Percentiles rank a stretch among this genome's conserved stretches.
Conservation (phyloP, 2,888 invertebrate species). For the Ganaspis brasiliensis region DNA sequence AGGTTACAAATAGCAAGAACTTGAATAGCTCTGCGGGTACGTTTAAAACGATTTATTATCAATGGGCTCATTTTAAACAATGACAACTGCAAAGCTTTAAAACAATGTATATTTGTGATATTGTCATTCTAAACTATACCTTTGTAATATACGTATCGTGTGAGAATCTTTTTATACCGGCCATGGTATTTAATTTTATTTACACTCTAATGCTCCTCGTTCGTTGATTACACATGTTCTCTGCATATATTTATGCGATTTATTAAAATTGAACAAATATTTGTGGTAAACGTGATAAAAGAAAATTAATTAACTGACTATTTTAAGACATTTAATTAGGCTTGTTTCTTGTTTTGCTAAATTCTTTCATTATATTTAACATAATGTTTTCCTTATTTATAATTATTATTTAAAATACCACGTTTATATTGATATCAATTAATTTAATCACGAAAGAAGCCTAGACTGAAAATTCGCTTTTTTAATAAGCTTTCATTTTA, state of each 20-base stretch:
- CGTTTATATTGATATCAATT: background rate
- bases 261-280: background rate
- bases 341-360: too few species aligned
- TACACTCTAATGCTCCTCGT: background rate
- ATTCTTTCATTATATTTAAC: background rate
- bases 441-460: background rate
- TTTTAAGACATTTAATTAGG: slow-evolving; percentile 9
- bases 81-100: slow-evolving; percentile 32
- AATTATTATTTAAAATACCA: background rate
- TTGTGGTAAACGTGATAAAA: background rate
- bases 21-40: background rate
- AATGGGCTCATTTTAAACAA: slow-evolving; percentile 27
- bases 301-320: background rate
- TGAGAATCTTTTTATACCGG: slow-evolving; percentile 23
- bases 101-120: slow-evolving; percentile 60
- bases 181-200: slow-evolving; percentile 34
- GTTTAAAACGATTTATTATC: slow-evolving; percentile 24
- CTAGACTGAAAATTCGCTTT: slow-evolving; percentile 26
- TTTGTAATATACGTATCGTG: slow-evolving; percentile 39
- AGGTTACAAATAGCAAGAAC: background rate
- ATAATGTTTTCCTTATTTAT: slow-evolving; percentile 13
- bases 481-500: background rate
- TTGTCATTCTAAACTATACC: slow-evolving; percentile 56
- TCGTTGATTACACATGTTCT: background rate
- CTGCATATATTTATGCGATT: background rate